Percentiles rank a stretch among this genome's conserved stretches.
Conservation (phyloP, 1,140 invertebrate species). For the Saxidomus purpurata region DNA sequence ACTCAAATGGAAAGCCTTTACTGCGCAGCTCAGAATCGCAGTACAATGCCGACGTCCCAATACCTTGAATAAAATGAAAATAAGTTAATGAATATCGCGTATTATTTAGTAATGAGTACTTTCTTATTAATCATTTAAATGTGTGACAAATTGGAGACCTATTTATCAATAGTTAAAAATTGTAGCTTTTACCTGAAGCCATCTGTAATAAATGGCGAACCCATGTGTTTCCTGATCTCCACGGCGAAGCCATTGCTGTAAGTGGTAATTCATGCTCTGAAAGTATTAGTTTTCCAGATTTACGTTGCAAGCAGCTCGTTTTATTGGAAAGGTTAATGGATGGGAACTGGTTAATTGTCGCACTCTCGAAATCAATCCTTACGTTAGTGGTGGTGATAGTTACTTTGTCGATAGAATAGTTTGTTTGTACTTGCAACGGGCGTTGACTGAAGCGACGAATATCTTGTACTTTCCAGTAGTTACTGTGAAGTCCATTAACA, state of each 20-base stretch:
- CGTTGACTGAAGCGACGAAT: too few species aligned
- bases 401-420: too few species aligned
- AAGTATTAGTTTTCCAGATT: neutral
- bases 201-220: slow-evolving; percentile 31
- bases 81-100: too few species aligned
- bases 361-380: too few species aligned
- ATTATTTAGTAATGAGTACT: neutral
- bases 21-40: neutral
- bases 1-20: slow-evolving; percentile 25
- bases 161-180: neutral
- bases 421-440: too few species aligned
- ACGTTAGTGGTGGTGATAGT: too few species aligned
- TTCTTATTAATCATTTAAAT: neutral
- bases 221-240: slow-evolving; percentile 40
- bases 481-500: too few species aligned
- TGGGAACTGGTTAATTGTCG: neutral
- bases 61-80: neutral
- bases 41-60: neutral
- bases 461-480: too few species aligned
- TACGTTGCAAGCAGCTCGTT: neutral
- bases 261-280: neutral
- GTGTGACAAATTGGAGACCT: neutral
- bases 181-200: slow-evolving; percentile 1
- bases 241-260: slow-evolving; percentile 21
- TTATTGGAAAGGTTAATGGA: neutral